Evolutionary conservation across 2,888 invertebrate species (phyloP), one percentile per base, ranked within the genome.

Genomic region (Xylota sylvarum): DNA sequence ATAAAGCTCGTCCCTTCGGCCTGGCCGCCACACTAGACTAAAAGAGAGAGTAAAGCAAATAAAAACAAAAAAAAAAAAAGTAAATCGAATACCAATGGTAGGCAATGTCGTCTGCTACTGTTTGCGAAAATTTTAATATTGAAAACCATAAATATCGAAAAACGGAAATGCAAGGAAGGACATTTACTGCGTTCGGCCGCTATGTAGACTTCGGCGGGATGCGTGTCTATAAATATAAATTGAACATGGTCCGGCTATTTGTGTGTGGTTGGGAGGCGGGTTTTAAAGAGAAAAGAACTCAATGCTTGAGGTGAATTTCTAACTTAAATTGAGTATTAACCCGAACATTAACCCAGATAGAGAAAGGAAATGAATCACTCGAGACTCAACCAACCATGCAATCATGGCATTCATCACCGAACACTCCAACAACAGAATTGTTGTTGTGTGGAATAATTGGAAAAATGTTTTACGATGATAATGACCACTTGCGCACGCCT

Each of bases 101-200:
- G 77, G 72, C 72, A 12, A 40, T 67, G 60, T 58, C 52, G 65
- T 77, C 80, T 72, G 67, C 52, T 60, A 50, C 52, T 50, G 78
- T 52, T 73, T 73, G 80, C 62, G 86, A 82, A 86, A 80, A 86
- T 86, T 86, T 86, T 86, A 86, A 86, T 82, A 86, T 86, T 77
- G 77, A 73, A 86, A 86, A 86, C 86, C 86, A 86, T 86, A 86
- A 86, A 86, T 86, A 86, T 86, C 77, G 37, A 48, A 67, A 40
- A 80, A 58, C 73, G 65, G 72, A 80, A 70, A 76, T 74, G 55
- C 65, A 65, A 56, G 82, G 60, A 73, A 86, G 80, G 80, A 81
- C 58, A 43, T 43, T 14, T 14, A 14, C 14, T 56, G 46, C 58
- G 56, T 19, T 1, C 2, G n/a, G 23, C 27, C 62, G 76, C 30